Base-by-base conservation (phyloP, 2,888 invertebrate species). In the Galerucella pusilla region DNA sequence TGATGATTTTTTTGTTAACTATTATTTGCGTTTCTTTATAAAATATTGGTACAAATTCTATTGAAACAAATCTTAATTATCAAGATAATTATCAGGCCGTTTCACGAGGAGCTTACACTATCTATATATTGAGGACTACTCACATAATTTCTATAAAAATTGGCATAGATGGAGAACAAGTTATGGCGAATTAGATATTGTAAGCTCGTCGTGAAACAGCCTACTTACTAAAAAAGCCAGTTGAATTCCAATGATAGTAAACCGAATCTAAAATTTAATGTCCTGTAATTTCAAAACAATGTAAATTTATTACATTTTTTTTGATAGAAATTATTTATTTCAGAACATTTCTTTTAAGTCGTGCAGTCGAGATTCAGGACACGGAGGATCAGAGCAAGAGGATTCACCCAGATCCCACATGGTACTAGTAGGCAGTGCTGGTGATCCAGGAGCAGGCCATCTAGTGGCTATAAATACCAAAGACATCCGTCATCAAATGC, bases 311-410 rank as follows among this genome's bases (percentile, higher is more conserved):
- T n/a, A n/a, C 16, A 57, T 16, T 57, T 10, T 20, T 10, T 9
- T 57, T 20, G 16, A 57, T 57, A 16, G 10, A 57, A 57, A 16
- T 20, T 20, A 20, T 65, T 46, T 65, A 85, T 88, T 88, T 82
- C 93, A 94, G 94, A 94, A 93, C 93, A 94, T 93, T 93, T 94
- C 94, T 93, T 94, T 93, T 94, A 94, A 94, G 87, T 93, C 93
- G 81, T 93, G 90, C 85, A 91, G 91, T 80, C 90, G 91, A 77
- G 91, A 91, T 85, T 91, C 91, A 64, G 91, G 91, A 78, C 91
- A 91, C 88, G 89, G 92, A 85, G 88, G 93, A 86, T 90, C 91
- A 86, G 87, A 92, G 89, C 89, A 94, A 89, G 88, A 91, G 89
- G 88, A 94, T 88, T 88, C 94, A 86, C 90, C 93, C 83, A 88